Evolutionary conservation across 2,113 vertebrate genomes (phyloP).

Genomic region (Pomatorhinus ruficollis): DNA sequence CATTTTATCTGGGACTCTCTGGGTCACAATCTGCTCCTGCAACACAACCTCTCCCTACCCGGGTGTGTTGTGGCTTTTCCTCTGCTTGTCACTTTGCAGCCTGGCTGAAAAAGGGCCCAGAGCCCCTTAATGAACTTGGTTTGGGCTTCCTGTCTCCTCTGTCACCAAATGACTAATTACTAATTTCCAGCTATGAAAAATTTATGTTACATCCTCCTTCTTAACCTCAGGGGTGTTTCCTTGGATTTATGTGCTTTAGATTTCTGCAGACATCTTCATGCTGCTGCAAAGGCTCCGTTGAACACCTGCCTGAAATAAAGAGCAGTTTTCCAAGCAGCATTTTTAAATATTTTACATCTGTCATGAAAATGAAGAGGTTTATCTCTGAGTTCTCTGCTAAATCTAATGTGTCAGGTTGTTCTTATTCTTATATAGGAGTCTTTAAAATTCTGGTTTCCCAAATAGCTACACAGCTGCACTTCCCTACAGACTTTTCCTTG

Average conservation of each 20-base stretch:
- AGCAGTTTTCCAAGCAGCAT: neutral
- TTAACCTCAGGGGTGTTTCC: conserved; percentile 7
- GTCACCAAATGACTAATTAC: conserved; percentile 45
- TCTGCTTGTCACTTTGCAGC: neutral
- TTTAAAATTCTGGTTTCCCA: neutral
- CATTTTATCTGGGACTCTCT: neutral
- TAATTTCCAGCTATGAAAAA: conserved; percentile 59
- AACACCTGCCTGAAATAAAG: conserved; percentile 14
- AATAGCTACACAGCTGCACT: neutral
- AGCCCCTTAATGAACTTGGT: conserved; percentile 5
- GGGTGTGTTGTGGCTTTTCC: neutral
- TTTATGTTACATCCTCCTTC: conserved; percentile 31
- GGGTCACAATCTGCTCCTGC: neutral
- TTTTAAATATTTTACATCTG: neutral
- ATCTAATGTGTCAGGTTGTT: neutral
- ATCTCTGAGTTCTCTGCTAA: neutral
- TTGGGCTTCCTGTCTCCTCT: conserved; percentile 34
- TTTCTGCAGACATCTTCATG: neutral
- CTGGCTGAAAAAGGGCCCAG: neutral
- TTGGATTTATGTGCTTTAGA: neutral
- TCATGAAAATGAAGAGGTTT: neutral
- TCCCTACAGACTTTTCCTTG: neutral
- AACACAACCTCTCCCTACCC: neutral
- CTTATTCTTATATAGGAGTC: neutral
- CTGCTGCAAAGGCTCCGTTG: neutral